A percentile compares a stretch with the other conserved stretches of the same genome.
Conservation (phyloP, 2,113 vertebrate genomes). For the Balaenoptera acutorostrata region DNA sequence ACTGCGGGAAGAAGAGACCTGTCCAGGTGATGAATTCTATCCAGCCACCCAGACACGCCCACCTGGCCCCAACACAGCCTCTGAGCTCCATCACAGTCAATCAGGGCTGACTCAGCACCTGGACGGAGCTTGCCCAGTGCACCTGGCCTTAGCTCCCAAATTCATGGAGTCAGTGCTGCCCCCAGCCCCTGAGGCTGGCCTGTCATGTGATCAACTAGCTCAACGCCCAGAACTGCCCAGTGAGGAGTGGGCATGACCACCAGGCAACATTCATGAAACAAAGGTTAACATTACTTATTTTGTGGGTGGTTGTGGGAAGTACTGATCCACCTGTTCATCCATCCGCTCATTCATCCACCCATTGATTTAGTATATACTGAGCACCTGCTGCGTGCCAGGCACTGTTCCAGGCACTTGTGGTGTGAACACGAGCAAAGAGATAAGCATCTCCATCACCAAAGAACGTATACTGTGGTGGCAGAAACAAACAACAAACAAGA, state of each 20-base stretch:
- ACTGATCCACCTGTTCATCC: accelerated
- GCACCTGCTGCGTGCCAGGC: accelerated
- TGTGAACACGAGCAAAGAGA: background rate
- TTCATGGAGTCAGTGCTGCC: accelerated
- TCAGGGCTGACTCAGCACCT: no score
- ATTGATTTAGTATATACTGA: accelerated
- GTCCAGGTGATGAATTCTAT: accelerated
- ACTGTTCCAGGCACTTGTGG: background rate
- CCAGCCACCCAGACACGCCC: background rate
- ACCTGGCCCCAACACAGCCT: background rate
- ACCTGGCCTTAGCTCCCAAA: background rate
- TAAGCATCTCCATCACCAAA: accelerated
- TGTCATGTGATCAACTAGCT: accelerated
- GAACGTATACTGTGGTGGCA: accelerated
- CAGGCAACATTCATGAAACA: accelerated
- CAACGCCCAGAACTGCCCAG: accelerated
- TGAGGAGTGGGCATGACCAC: accelerated
- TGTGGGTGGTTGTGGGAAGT: accelerated
- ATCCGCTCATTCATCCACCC: accelerated
- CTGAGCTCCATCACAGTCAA: background rate
- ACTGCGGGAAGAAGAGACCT: background rate
- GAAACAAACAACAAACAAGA: no score
- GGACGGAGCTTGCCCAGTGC: background rate
- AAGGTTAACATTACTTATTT: accelerated
- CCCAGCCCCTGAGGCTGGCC: accelerated